Evolutionary conservation across 2,888 invertebrate genomes (phyloP), one percentile per base, ranked within the genome.

Genomic region (Epinotia ramella): DNA sequence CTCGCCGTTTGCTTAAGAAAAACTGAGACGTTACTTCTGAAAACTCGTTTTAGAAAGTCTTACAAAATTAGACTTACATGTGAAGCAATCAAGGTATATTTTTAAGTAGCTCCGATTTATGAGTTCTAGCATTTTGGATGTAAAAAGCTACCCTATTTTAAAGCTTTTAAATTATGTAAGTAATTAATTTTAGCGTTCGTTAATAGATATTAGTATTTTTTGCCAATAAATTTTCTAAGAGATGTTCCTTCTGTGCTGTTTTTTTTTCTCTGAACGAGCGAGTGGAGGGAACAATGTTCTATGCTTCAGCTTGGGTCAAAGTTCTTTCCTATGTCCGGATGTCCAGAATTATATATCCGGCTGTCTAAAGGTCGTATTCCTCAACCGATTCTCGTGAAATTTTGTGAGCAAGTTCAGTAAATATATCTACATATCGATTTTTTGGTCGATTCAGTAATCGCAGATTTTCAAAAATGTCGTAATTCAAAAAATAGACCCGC

Each of bases 131-230:
- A 11, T 59, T 69, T n/a, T 46, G 20, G 40, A 44, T 68, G 20
- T 68, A 11, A 59, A 20, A 24, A 11, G 18, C 9, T 44, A 5
- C n/a, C 4, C 59, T 20, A 59, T 46, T 70, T 65, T 70, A 60
- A 75, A 65, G 49, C 66, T 67, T 44, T 67, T 67, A 64, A 76
- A 72, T 74, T 71, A 66, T 67, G 67, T 73, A 67, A 66, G 49
- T 73, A 53, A 73, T 73, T 73, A 67, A 73, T 73, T 66, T 67
- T 62, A 60, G 24, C 49, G 63, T 20, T 33, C 69, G 74, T 64
- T 74, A 46, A 59, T 64, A 63, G 20, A 64, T 40, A 62, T 68
- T 68, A 68, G 24, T 3, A 6, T 49, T 69, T 56, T 56, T 46
- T 53, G 13, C 13, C 12, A 4, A 24, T 18, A 40, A 59, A 71